Evolutionary conservation across 2,113 vertebrate species (phyloP).

Genomic region (Carassius carassius): DNA sequence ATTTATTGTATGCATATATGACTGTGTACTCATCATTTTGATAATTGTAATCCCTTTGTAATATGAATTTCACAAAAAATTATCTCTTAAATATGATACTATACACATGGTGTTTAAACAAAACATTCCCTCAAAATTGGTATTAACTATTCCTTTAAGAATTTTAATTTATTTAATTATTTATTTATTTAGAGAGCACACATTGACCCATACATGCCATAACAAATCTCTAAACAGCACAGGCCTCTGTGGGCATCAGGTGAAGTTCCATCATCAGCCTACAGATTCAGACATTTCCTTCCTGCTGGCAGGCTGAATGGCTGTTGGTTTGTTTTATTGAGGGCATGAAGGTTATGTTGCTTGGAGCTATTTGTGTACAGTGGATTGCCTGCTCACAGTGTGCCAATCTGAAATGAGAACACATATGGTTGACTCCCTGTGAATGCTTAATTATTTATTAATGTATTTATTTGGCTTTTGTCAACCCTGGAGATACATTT

Average conservation of each 20-base stretch:
- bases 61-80: not conserved
- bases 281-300: constrained; percentile 9
- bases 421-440: not conserved
- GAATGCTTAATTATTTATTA: constrained; percentile 1
- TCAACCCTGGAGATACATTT: not conserved
- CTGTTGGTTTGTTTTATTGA: constrained; percentile 26
- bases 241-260: not conserved
- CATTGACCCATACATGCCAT: not conserved
- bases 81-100: not conserved
- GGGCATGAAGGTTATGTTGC: constrained; percentile 19
- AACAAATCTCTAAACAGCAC: constrained; percentile 6
- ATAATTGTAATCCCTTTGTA: not conserved
- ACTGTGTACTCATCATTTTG: not conserved
- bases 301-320: constrained; percentile 28
- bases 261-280: constrained; percentile 5
- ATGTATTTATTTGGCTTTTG: not conserved
- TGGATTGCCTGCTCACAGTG: constrained; percentile 4
- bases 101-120: no score
- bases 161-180: no score
- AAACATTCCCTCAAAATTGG: no score
- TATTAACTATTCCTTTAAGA: not conserved
- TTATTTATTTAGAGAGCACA: not conserved
- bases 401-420: not conserved
- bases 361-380: constrained; percentile 29
- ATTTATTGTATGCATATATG: not conserved